Base-by-base conservation (phyloP, 2,797 vertebrate genomes). In the Emys orbicularis region DNA sequence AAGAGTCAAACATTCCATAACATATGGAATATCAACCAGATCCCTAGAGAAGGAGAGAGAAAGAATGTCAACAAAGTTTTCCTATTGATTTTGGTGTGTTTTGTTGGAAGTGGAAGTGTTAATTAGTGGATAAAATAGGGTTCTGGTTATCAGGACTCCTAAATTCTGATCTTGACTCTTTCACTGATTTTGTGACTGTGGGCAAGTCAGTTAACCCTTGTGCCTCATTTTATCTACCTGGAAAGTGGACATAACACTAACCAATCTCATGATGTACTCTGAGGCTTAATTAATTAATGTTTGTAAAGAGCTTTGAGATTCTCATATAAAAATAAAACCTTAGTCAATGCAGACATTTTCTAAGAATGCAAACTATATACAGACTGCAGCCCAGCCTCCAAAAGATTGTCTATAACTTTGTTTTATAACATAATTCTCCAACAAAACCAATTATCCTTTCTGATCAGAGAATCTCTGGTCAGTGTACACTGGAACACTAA, bases 11-110 rank as follows among this genome's bases (percentile, higher is more conserved):
- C 97, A 91, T 56, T 95, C 77, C 79, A 6, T 94, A 74, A 96
- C 72, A 44, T 98, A 96, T 11, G 95, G 88, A 50, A 96, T 25
- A 5, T 61, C 91, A 16, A 91, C 16, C 86, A 98, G 96, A 1
- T 98, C 96, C 93, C 98, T 98, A 56, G 54, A 88, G 77, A 84
- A 44, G 53, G 25, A 90, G 61, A 95, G 54, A 89, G 87, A 68
- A 88, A 88, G 25, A 23, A 88, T 52, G 4, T 77, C 0, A 31
- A 68, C 0, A 15, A 49, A 57, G 50, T 83, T 5, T 31, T 81
- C 53, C 74, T 50, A 29, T 37, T 59, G 12, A 1, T 4, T 72
- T 76, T 29, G 12, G 57, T 94, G 59, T 16, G 85, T 84, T 94
- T 87, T 81, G 0, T 37, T 81, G 54, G 50, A 56, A 85, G 47